Percentiles rank a stretch among this genome's conserved stretches.
These are phyloP conservation scores for Heteromormyrus szaboi DNA, from an alignment of 2,797 vertebrate genomes.

Conservation along the genomic window DNA sequence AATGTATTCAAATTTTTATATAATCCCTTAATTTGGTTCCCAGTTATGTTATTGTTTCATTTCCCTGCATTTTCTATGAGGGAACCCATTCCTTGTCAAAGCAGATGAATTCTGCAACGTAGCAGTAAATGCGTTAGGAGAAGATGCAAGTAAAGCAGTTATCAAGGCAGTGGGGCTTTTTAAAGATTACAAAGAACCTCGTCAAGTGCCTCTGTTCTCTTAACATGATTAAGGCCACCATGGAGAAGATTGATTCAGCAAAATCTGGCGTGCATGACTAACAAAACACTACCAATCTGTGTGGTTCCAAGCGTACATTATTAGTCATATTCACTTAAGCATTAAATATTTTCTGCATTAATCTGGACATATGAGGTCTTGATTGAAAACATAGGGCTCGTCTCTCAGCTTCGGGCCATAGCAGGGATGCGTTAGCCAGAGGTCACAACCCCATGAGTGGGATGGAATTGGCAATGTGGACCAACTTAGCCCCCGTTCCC, in stretches of 20 bases:
- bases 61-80: neutral
- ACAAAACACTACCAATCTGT: neutral
- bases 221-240: neutral
- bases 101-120: neutral
- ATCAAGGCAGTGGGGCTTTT: neutral
- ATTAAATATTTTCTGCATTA: neutral
- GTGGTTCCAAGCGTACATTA: neutral
- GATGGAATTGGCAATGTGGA: slow-evolving; percentile 1
- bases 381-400: neutral
- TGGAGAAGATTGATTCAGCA: neutral
- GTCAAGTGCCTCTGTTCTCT: neutral
- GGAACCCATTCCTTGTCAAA: neutral
- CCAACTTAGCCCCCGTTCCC: neutral
- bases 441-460: neutral
- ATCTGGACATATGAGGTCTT: neutral
- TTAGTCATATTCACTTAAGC: neutral
- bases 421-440: slow-evolving; percentile 5
- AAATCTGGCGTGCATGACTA: neutral
- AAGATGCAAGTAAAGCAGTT: neutral
- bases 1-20: neutral
- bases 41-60: neutral
- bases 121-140: neutral
- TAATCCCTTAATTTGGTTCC: neutral
- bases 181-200: neutral
- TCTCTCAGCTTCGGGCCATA: neutral